Conservation (phyloP, 1,140 invertebrate genomes). For the Cydia fagiglandana region DNA sequence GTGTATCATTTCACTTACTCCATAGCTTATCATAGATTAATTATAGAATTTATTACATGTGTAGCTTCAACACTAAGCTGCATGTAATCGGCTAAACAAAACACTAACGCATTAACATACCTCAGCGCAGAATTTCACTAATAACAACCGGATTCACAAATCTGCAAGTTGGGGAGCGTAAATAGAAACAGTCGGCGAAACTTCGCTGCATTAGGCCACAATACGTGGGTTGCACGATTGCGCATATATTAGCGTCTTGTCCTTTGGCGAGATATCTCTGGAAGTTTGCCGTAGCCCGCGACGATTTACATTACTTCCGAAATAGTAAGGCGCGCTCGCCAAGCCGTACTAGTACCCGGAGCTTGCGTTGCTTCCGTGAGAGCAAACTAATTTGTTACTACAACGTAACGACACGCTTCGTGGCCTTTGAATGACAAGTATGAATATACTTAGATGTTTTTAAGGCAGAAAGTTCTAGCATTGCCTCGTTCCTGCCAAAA, state of each 20-base stretch:
- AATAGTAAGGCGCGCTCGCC: slow-evolving; percentile 56
- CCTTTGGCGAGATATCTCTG: slow-evolving; percentile 73
- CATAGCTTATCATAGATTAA: too few relatives aligned
- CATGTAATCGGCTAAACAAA: slow-evolving; percentile 11
- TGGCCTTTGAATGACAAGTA: not conserved
- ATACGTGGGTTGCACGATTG: slow-evolving; percentile 71
- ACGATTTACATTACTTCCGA: slow-evolving; percentile 77
- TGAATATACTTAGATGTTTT: not conserved
- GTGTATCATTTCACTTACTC: too few relatives aligned
- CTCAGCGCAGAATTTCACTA: slow-evolving; percentile 25
- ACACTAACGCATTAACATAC: slow-evolving; percentile 29
- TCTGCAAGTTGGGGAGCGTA: slow-evolving; percentile 60
- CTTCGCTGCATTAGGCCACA: slow-evolving; percentile 69
- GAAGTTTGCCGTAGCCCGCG: slow-evolving; percentile 66
- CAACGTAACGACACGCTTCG: not conserved
- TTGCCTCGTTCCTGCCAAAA: too few relatives aligned
- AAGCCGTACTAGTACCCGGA: slow-evolving; percentile 29
- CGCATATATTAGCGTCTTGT: slow-evolving; percentile 77
- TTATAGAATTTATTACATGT: too few relatives aligned
- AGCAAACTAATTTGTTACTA: slow-evolving; percentile 7
- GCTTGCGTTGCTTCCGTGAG: slow-evolving; percentile 26
- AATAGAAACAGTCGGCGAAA: slow-evolving; percentile 63
- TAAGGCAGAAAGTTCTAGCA: too few relatives aligned
- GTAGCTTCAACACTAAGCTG: not conserved
- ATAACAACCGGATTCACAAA: slow-evolving; percentile 38